Evolutionary conservation across 2,113 vertebrate species (phyloP), one percentile per base, ranked within the genome.

Genomic region (Rattus norvegicus): DNA sequence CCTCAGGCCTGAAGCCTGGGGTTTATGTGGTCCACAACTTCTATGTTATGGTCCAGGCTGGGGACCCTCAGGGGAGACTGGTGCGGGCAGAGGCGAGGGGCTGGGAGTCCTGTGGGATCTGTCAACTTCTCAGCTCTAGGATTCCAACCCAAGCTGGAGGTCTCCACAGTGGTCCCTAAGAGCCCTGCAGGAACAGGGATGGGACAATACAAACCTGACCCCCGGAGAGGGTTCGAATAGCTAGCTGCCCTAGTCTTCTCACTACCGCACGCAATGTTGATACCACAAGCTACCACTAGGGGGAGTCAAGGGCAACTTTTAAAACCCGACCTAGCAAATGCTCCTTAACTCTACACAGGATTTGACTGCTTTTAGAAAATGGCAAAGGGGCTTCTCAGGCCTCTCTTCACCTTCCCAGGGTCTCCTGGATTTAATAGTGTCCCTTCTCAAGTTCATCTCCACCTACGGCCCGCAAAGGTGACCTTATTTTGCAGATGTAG

Each of bases 271-370:
- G 0, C 1, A 30, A 20, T 11, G 4, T 19, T 28, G 83, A 69
- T 90, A 75, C 92, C 84, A 61, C 0, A 10, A 0, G 19, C 70
- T 10, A 49, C 95, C 97, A 87, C 96, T 86, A 97, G 97, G 63
- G 97, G 96, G 96, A 86, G 86, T 56, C 80, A 67, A 63, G 22
- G 4, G 52, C 88, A 63, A 54, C 73, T 63, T 56, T 84, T 47
- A 72, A 97, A 24, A 63, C 61, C 61, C 4, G 2, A 26, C 7
- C 69, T 13, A 0, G 4, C 39, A 73, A 76, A 39, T 8, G 33
- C 43, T 5, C 1, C 0, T 43, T 52, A 61, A 59, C 39, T 2
- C 11, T 12, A 33, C 83, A 12, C 7, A 4, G 59, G 59, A 56
- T 59, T 65, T 52, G n/a, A 63, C 5, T 52, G n/a, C 75, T 22